Conservation (phyloP, 2,888 invertebrate genomes). For the Iselma pallidipennis region DNA sequence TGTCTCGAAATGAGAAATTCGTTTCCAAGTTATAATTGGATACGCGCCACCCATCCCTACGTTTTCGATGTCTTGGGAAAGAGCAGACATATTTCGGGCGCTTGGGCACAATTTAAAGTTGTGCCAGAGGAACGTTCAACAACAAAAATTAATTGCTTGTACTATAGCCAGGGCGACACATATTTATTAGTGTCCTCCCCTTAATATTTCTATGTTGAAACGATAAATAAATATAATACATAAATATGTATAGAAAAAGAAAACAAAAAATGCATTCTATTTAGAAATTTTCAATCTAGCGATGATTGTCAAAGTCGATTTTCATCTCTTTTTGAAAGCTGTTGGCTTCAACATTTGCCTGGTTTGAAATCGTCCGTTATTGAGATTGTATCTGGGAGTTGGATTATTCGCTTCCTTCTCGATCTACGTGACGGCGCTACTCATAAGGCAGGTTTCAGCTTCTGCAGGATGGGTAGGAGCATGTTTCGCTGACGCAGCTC, state of each 20-base stretch:
- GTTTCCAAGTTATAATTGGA: slow-evolving; percentile 62
- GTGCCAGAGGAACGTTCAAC: background rate
- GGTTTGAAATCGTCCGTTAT: slow-evolving; percentile 2
- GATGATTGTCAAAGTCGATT: background rate
- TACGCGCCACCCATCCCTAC: slow-evolving; percentile 47
- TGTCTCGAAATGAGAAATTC: slow-evolving; percentile 63
- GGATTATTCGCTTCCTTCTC: slow-evolving; percentile 17
- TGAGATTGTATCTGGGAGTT: slow-evolving; percentile 8
- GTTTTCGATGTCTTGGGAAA: slow-evolving; percentile 39
- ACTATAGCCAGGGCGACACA: background rate
- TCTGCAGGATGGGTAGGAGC: slow-evolving; percentile 21
- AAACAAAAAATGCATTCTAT: background rate
- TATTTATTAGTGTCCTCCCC: background rate
- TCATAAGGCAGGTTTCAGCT: slow-evolving; percentile 33
- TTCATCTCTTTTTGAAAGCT: background rate
- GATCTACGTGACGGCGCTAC: slow-evolving; percentile 36
- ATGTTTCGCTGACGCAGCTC: slow-evolving; percentile 42
- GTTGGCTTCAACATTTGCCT: background rate
- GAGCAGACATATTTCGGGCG: slow-evolving; percentile 33
- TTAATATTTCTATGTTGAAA: too few relatives aligned
- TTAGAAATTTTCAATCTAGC: background rate
- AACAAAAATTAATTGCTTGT: slow-evolving; percentile 6
- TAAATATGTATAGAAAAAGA: background rate
- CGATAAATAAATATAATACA: too few relatives aligned
- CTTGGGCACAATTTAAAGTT: slow-evolving; percentile 13